Evolutionary conservation across 2,113 vertebrate species (phyloP).

Genomic region (Eubucco bourcierii): DNA sequence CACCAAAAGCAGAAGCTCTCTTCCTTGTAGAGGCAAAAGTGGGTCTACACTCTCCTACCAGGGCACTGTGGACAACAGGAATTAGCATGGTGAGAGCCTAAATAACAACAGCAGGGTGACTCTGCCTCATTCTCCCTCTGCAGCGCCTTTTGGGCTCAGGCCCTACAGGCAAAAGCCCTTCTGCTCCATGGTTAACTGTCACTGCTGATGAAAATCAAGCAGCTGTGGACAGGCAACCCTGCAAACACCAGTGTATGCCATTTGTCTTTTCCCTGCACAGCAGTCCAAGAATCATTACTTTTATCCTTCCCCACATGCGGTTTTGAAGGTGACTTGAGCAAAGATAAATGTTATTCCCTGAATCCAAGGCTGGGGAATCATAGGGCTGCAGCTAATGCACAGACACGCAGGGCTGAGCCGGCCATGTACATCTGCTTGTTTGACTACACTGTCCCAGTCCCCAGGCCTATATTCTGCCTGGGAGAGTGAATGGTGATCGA

Average conservation of each 20-base stretch:
- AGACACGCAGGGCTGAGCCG: fast-evolving
- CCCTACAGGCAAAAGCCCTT: background rate
- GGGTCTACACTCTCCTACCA: background rate
- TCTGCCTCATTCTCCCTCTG: background rate
- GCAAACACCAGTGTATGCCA: fast-evolving
- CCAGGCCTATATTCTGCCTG: background rate
- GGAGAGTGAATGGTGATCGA: fast-evolving
- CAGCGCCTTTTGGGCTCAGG: background rate
- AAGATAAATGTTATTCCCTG: background rate
- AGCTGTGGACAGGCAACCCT: background rate
- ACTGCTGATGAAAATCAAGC: background rate
- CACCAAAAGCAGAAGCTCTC: background rate
- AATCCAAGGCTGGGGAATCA: background rate
- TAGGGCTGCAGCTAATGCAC: fast-evolving
- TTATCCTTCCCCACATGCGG: background rate
- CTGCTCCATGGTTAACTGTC: background rate
- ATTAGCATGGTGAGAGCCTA: background rate
- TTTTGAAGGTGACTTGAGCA: background rate
- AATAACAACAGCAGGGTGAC: background rate
- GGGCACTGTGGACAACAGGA: background rate
- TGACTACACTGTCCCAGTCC: fast-evolving
- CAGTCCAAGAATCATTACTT: background rate
- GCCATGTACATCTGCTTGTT: fast-evolving
- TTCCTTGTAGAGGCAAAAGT: background rate
- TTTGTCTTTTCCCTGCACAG: fast-evolving